Percentiles rank a stretch among this genome's conserved stretches.
Evolutionary conservation across 2,888 invertebrate species (phyloP).

Genomic region (Erynnis tages): DNA sequence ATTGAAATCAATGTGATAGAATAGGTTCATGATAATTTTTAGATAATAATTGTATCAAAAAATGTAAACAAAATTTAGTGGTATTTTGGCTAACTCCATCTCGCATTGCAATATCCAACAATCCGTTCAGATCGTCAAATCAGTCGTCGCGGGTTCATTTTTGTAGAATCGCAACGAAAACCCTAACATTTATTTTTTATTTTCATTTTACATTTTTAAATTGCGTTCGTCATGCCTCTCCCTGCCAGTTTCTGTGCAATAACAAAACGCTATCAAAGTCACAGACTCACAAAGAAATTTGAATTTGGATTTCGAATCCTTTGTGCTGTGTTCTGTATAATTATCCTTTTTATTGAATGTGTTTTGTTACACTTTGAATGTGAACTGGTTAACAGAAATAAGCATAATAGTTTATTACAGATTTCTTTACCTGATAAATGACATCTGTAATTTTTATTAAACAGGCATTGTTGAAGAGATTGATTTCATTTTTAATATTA

Average conservation of each 20-base stretch:
- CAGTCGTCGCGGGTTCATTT: constrained; percentile 72
- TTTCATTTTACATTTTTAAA: constrained; percentile 47
- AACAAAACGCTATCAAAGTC: constrained; percentile 38
- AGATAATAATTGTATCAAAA: no score
- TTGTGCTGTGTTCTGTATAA: constrained; percentile 25
- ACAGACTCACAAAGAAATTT: constrained; percentile 38
- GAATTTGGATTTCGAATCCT: constrained; percentile 34
- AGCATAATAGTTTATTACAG: constrained; percentile 27
- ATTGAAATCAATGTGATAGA: no score
- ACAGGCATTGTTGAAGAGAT: background rate
- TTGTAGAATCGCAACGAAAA: constrained; percentile 76
- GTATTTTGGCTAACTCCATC: constrained; percentile 40
- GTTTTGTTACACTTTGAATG: constrained; percentile 27
- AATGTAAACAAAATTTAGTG: background rate
- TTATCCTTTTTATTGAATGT: constrained; percentile 24
- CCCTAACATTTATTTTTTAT: constrained; percentile 62
- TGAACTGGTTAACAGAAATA: constrained; percentile 11
- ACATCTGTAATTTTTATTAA: background rate
- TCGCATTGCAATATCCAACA: constrained; percentile 62
- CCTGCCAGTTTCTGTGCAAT: constrained; percentile 54
- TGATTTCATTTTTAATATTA: no score
- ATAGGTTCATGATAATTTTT: no score
- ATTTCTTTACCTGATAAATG: constrained; percentile 9
- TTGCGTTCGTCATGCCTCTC: constrained; percentile 76
- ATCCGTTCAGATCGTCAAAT: constrained; percentile 75